Conservation (phyloP, 1,140 invertebrate genomes). For the Drosophila willistoni region DNA sequence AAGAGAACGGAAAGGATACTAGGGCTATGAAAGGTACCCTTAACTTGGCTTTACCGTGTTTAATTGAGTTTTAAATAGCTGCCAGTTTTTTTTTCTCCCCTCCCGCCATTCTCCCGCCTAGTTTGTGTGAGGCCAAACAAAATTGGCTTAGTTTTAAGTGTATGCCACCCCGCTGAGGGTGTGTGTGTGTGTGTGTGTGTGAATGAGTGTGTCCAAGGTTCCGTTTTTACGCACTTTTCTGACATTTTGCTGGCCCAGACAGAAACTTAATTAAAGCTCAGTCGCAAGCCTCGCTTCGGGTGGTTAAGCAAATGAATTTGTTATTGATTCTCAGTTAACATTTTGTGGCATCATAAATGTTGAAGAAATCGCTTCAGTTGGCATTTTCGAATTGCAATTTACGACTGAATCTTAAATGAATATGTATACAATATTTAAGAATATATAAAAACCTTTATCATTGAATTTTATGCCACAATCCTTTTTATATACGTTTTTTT, state of each 20-base stretch:
- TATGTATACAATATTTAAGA: neutral
- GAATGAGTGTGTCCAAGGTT: neutral
- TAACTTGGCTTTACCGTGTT: slow-evolving; percentile 57
- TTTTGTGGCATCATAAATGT: slow-evolving; percentile 38
- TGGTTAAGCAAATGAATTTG: slow-evolving; percentile 38
- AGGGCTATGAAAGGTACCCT: neutral
- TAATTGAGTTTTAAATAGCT: slow-evolving; percentile 81
- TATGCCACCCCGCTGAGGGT: neutral
- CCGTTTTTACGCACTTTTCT: slow-evolving; percentile 21
- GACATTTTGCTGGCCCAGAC: neutral
- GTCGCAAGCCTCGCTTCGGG: neutral
- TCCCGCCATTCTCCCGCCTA: neutral
- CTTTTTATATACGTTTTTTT: slow-evolving; percentile 34
- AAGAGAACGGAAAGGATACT: neutral
- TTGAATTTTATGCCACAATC: slow-evolving; percentile 69
- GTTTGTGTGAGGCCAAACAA: slow-evolving; percentile 38
- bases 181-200: slow-evolving; percentile 14
- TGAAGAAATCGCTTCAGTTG: slow-evolving; percentile 18
- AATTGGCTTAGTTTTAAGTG: slow-evolving; percentile 73
- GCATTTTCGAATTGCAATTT: slow-evolving; percentile 3
- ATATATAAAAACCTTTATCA: slow-evolving; percentile 22
- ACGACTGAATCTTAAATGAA: slow-evolving; percentile 26
- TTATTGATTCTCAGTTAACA: slow-evolving; percentile 51
- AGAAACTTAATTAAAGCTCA: slow-evolving; percentile 51
- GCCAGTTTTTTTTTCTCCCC: slow-evolving; percentile 46